Percentiles rank a stretch among this genome's conserved stretches.
phyloP scores from a whole-genome alignment of 37 sponge, comb jelly and placozoan species.

The Eunapius fragilis region DNA sequence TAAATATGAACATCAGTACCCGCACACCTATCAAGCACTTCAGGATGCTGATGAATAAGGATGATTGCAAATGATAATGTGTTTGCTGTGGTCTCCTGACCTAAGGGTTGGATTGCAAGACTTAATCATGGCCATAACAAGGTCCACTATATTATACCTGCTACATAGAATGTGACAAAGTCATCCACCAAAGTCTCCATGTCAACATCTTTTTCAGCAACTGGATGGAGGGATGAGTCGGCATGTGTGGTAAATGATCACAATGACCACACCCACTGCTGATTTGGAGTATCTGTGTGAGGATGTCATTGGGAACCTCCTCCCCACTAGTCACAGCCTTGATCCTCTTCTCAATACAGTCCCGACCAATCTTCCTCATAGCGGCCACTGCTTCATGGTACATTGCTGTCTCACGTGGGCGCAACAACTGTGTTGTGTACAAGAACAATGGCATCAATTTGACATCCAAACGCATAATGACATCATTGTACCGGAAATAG shows the following conservation, averaged over 20 bases:
- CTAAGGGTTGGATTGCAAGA: neutral
- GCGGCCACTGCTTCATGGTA: too few relatives aligned
- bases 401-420: too few relatives aligned
- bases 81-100: neutral
- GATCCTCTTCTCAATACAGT: too few relatives aligned
- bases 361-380: too few relatives aligned
- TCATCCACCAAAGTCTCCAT: conserved; percentile 4
- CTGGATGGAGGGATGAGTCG: neutral
- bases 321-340: too few relatives aligned
- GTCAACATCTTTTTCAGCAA: neutral
- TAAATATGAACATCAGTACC: too few relatives aligned
- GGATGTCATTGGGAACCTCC: too few relatives aligned
- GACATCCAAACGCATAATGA: too few relatives aligned
- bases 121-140: neutral
- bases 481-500: too few relatives aligned
- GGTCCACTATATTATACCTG: neutral
- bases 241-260: neutral
- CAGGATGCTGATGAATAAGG: neutral
- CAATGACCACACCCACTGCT: neutral
- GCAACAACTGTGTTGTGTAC: neutral
- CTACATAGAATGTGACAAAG: conserved; percentile 1
- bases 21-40: neutral
- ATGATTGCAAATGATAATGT: neutral
- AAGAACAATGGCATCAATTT: too few relatives aligned
- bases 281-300: too few relatives aligned